Conservation (phyloP, 2,113 vertebrate species). For the Pangasianodon gigas region DNA sequence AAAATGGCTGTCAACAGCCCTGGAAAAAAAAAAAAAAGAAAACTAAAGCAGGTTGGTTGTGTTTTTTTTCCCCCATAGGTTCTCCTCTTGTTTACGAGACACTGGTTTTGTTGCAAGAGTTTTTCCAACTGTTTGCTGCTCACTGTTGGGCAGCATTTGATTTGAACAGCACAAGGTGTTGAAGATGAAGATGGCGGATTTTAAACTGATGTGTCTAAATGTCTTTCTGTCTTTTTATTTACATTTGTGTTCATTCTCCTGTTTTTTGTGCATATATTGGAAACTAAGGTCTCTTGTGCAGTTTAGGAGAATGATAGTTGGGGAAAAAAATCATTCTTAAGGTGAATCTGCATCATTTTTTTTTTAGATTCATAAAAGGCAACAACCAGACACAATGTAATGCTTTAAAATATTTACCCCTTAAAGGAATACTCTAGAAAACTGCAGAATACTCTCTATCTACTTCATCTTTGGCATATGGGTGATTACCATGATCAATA, state of each 20-base stretch:
- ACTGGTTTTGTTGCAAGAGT: background rate
- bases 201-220: background rate
- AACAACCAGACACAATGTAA: background rate
- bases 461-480: no score
- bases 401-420: background rate
- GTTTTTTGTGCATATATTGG: background rate
- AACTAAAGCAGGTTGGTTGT: constrained; percentile 44
- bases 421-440: background rate
- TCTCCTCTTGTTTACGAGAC: background rate
- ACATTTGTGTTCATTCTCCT: background rate
- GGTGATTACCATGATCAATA: background rate
- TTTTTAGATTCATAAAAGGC: background rate
- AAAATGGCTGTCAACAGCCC: constrained; percentile 64
- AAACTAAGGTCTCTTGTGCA: background rate
- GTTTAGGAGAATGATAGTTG: background rate
- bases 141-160: background rate
- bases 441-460: no score
- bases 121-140: background rate
- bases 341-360: background rate
- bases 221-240: background rate
- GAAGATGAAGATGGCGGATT: background rate
- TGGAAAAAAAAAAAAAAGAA: constrained; percentile 47
- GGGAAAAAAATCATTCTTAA: background rate
- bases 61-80: constrained; percentile 6
- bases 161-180: background rate